Evolutionary conservation across 1,140 invertebrate species (phyloP), one percentile per base, ranked within the genome.

Genomic region (Archegozetes longisetosus): DNA sequence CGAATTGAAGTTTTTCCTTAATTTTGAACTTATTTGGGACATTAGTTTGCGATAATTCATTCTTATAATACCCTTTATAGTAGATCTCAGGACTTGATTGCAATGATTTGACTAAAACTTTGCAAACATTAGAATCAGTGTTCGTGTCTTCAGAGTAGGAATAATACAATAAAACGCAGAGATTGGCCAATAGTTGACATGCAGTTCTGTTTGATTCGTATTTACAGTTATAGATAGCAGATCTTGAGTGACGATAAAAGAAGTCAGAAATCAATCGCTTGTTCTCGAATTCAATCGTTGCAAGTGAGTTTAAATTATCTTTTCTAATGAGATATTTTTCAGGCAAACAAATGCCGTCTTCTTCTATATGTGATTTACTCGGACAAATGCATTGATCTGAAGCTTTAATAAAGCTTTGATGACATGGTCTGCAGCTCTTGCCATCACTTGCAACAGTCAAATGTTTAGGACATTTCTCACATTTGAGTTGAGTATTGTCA

Each of bases 151-250:
- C 29, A 22, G 3, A 6, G 6, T 63, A 14, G 29, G 28, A 4
- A 64, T 76, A 76, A 46, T 83, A 69, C 1, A 78, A 77, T 25
- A 84, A 65, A 0, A 76, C 73, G 67, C 84, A 86, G 67, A 84
- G 75, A 70, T 86, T 85, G 2, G 78, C 78, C 32, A 86, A 68
- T 55, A 79, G 70, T 69, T 84, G 79, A 66, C 84, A 86, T 4
- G 82, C 77, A 23, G 72, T 75, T 25, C 32, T 24, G 48, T 62
- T 62, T 28, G 20, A 12, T 9, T 24, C 3, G n/a, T 61, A 25
- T 46, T 62, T 62, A 29, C 61, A 62, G 17, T 62, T 48, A 29
- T 62, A 46, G 24, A 60, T 50, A 9, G 55, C 28, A 20, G 55
- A n/a, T 47, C 55, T n/a, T 26, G 48, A 48, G 13, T 22, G 13